Conservation (phyloP, 1,140 invertebrate species). For the Ostrea edulis region DNA sequence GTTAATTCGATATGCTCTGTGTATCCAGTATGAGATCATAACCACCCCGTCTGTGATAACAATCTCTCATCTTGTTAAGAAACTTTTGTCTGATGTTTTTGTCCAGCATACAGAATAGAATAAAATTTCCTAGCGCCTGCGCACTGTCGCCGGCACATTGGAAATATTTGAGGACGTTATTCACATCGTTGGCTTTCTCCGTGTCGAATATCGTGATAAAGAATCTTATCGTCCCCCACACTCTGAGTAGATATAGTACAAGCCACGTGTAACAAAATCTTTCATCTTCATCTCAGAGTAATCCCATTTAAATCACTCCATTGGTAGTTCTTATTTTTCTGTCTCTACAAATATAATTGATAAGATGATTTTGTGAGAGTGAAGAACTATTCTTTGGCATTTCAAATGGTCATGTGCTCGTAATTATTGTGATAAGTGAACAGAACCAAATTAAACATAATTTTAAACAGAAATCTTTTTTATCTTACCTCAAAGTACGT, state of each 20-base stretch:
- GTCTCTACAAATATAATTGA: neutral
- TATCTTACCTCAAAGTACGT: neutral
- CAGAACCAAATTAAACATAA: too few species aligned
- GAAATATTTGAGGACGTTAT: neutral
- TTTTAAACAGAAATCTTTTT: too few species aligned
- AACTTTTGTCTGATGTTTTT: conserved; percentile 1
- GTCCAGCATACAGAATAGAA: conserved; percentile 17
- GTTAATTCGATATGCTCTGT: neutral
- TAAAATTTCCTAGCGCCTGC: conserved; percentile 27
- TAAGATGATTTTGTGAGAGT: too few species aligned
- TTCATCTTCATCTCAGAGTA: conserved; percentile 34
- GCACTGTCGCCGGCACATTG: conserved; percentile 8
- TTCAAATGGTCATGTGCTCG: too few species aligned
- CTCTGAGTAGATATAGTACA: conserved; percentile 15
- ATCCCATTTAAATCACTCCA: neutral
- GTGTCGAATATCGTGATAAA: neutral
- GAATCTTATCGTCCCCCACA: conserved; percentile 43
- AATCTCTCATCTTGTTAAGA: neutral
- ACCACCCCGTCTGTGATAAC: too few species aligned
- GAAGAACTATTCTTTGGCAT: too few species aligned
- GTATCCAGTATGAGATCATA: neutral
- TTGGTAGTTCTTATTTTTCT: neutral
- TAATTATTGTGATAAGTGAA: too few species aligned
- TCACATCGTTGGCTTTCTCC: neutral
- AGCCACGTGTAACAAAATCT: conserved; percentile 41